Conservation (phyloP, 2,888 invertebrate species). For the Terebella lapidaria region DNA sequence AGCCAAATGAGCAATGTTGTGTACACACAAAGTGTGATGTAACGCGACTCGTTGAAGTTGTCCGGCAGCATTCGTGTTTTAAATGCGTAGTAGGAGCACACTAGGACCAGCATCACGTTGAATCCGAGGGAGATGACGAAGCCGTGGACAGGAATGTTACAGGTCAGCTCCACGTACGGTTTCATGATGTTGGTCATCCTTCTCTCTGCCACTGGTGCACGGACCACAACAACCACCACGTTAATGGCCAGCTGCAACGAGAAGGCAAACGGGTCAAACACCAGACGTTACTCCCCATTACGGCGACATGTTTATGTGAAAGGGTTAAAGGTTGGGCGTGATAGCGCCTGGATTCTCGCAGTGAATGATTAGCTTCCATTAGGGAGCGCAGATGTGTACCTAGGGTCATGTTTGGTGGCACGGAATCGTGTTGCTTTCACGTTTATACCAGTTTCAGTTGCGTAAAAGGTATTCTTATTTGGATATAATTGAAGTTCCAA, state of each 20-base stretch:
- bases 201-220: conserved; percentile 18
- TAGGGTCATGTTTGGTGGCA: no score
- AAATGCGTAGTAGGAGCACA: conserved; percentile 33
- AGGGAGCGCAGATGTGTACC: no score
- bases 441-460: no score
- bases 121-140: conserved; percentile 31
- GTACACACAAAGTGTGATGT: conserved; percentile 38
- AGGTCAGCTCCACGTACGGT: conserved; percentile 32
- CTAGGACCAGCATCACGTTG: conserved; percentile 31
- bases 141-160: conserved; percentile 27
- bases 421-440: no score
- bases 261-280: no score
- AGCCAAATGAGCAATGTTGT: conserved; percentile 38
- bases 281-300: no score
- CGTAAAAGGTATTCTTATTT: no score
- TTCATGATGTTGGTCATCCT: conserved; percentile 26
- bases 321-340: no score
- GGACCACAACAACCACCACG: conserved; percentile 14
- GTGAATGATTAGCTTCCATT: no score
- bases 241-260: conserved; percentile 27
- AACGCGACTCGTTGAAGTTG: conserved; percentile 37
- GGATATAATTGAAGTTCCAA: no score
- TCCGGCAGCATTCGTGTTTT: conserved; percentile 32
- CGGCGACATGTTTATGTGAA: no score
- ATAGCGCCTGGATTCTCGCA: no score